A percentile compares a stretch with the other conserved stretches of the same genome.
Conservation (phyloP, 2,888 invertebrate species). For the Andrena fulva region DNA sequence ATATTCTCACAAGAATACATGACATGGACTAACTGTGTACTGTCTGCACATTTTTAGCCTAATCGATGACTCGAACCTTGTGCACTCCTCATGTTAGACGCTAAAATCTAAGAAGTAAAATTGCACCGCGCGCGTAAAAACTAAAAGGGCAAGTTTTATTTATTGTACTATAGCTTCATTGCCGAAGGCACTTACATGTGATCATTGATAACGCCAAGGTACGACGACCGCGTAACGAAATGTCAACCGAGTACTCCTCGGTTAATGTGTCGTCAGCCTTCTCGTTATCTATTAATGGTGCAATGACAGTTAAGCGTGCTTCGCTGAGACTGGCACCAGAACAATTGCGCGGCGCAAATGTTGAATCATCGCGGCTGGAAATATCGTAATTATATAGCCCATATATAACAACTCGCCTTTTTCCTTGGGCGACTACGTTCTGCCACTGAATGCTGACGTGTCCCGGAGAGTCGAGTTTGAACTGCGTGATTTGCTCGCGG, state of each 20-base stretch:
- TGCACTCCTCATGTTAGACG: no score
- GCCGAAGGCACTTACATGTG: neutral
- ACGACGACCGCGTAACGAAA: neutral
- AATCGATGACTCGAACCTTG: no score
- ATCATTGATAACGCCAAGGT: neutral
- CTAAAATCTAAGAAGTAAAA: no score
- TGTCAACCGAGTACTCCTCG: neutral
- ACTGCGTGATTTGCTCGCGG: slow-evolving; percentile 1
- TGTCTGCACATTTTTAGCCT: no score
- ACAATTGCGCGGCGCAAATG: slow-evolving; percentile 54
- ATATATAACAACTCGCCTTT: slow-evolving; percentile 15
- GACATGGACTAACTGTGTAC: no score
- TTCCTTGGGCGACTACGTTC: slow-evolving; percentile 13
- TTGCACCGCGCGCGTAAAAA: neutral
- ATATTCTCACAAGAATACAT: no score
- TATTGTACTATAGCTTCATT: neutral
- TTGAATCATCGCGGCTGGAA: slow-evolving; percentile 66
- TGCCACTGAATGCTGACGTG: slow-evolving; percentile 40
- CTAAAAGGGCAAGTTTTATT: neutral
- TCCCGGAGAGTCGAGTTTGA: slow-evolving; percentile 28
- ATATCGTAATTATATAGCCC: slow-evolving; percentile 54
- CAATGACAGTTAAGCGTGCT: slow-evolving; percentile 42
- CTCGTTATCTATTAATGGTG: slow-evolving; percentile 41
- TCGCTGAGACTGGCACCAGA: slow-evolving; percentile 53
- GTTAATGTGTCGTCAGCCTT: slow-evolving; percentile 18